These are phyloP conservation scores for Ctenopoma multispine DNA, from an alignment of 2,797 vertebrate species.

Conservation along the genomic window DNA sequence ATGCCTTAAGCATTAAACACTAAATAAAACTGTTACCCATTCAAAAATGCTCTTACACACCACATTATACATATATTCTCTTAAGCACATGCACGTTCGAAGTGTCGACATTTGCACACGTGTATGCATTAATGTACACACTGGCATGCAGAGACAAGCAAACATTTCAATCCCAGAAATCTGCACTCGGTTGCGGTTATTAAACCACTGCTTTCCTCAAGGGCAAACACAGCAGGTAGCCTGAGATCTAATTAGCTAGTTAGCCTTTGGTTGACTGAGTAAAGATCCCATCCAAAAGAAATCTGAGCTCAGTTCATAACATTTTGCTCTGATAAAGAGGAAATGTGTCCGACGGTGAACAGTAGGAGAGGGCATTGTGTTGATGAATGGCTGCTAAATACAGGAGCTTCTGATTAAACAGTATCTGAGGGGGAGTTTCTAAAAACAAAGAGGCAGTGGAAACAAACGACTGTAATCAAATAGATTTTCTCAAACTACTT, in stretches of 20 bases:
- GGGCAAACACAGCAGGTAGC: slow-evolving; percentile 67
- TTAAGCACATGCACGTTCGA: background rate
- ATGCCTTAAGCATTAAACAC: background rate
- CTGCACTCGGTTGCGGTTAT: slow-evolving; percentile 33
- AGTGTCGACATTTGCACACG: background rate
- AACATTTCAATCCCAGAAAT: slow-evolving; percentile 22
- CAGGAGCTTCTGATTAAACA: slow-evolving; percentile 51
- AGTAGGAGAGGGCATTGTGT: slow-evolving; percentile 44
- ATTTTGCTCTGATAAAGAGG: slow-evolving; percentile 49
- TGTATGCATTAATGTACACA: background rate
- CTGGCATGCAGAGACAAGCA: slow-evolving; percentile 17
- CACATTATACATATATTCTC: background rate
- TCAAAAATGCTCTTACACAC: background rate
- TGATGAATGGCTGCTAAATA: slow-evolving; percentile 62
- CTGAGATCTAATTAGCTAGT: slow-evolving; percentile 69
- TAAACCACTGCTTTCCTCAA: slow-evolving; percentile 50
- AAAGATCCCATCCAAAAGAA: slow-evolving; percentile 55
- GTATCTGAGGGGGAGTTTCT: slow-evolving; percentile 41
- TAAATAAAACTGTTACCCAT: background rate
- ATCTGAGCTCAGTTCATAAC: slow-evolving; percentile 48
- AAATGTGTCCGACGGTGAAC: slow-evolving; percentile 51
- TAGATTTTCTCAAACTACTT: slow-evolving; percentile 58
- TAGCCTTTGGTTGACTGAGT: slow-evolving; percentile 62
- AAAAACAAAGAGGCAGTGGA: slow-evolving; percentile 41
- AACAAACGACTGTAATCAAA: slow-evolving; percentile 57